These are phyloP conservation scores for Deroptyus accipitrinus DNA, from an alignment of 2,113 vertebrate genomes.

Conservation along the genomic window DNA sequence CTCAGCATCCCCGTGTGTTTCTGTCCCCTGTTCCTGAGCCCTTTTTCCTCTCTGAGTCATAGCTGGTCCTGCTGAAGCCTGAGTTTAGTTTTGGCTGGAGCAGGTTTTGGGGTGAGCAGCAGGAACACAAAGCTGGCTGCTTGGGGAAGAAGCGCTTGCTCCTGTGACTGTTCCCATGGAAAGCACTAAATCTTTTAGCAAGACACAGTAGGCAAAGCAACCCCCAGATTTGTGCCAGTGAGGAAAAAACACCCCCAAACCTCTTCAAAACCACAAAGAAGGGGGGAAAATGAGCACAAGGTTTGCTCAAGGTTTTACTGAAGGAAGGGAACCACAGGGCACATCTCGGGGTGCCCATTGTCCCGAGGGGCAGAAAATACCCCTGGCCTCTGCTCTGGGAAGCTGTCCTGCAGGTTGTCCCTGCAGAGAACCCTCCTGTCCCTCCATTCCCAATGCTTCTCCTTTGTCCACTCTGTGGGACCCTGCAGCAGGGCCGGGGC, in stretches of 20 bases:
- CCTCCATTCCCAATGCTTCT: not conserved
- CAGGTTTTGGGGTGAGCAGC: not conserved
- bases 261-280: not conserved
- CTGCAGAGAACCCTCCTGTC: not conserved
- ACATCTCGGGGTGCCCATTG: not conserved
- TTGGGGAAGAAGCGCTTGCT: not conserved
- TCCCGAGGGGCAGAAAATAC: not conserved
- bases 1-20: not conserved
- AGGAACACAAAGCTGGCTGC: rapidly evolving
- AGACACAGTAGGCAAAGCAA: not conserved
- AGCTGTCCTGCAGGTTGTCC: not conserved
- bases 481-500: not conserved
- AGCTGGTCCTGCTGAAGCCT: not conserved
- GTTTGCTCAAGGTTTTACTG: not conserved
- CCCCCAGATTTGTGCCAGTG: not conserved
- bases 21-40: not conserved
- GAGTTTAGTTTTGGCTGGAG: not conserved
- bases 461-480: not conserved
- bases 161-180: not conserved
- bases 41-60: not conserved
- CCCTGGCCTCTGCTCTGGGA: not conserved
- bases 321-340: not conserved
- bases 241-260: not conserved
- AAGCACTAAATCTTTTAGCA: not conserved
- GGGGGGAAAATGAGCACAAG: not conserved